Base-by-base conservation (phyloP, 2,888 invertebrate species). In the Cantharis rufa region DNA sequence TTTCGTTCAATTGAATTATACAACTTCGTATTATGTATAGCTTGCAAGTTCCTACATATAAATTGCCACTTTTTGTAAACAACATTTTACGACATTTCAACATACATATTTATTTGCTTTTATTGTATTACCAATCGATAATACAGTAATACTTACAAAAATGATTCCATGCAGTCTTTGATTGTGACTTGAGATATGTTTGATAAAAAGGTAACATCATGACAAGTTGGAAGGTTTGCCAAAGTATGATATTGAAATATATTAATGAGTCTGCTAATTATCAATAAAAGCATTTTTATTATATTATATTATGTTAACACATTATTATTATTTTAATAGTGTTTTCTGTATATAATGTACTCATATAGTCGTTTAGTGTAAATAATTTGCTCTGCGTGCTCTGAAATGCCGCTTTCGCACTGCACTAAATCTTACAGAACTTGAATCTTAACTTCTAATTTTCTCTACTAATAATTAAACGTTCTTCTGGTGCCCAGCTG, bases 401-500 rank as follows among this genome's bases (percentile, higher is more conserved):
- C 76, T 78, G 76, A 74, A 73, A 75, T 78, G 78, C 80, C 76
- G 83, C 83, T 83, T 82, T 79, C 82, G 83, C 83, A 83, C 83
- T 82, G 83, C 81, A 78, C 78, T 76, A 74, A 74, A 73, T 73
- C 76, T 78, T 74, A 76, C 64, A 71, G 74, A 71, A 72, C 71
- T 74, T 64, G 15, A 78, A 70, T 69, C 77, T 70, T 73, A 78
- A 74, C 78, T 75, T 78, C 74, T 78, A 75, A 75, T 76, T 71
- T 74, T 77, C 72, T 78, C 71, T 78, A 75, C 74, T 78, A 77
- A 76, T 76, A 77, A 70, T 70, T 77, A 83, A 76, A 85, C 87
- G 87, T 86, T 87, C 87, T 87, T 86, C 86, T 86, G 87, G 87
- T 85, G 74, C 73, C 83, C 84, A 85, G 85, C 85, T 84, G 86